Evolutionary conservation across 2,888 invertebrate species (phyloP).

Genomic region (Eupithecia pulchellata): DNA sequence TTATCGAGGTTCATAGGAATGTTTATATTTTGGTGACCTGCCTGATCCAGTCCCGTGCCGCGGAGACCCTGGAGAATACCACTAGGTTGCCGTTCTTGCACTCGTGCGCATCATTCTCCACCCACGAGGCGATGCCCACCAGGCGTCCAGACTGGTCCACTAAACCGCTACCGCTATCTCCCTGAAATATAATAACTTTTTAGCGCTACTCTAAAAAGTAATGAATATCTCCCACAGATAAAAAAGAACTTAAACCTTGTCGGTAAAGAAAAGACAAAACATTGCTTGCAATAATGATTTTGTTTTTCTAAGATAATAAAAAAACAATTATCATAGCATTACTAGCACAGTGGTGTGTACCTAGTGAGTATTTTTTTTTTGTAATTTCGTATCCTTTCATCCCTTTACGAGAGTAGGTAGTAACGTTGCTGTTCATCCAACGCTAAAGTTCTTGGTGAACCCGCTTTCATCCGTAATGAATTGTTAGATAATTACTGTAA

Average conservation of each 20-base stretch:
- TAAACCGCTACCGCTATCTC: constrained; percentile 81
- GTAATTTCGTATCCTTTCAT: too few species aligned
- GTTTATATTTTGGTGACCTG: constrained; percentile 62
- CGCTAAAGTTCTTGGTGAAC: too few species aligned
- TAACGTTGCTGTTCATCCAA: too few species aligned
- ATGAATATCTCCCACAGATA: too few species aligned
- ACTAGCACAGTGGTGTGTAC: too few species aligned
- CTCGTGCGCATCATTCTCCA: constrained; percentile 69
- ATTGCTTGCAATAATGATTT: not conserved
- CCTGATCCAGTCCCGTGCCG: constrained; percentile 70
- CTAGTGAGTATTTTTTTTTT: too few species aligned
- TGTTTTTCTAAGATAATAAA: too few species aligned
- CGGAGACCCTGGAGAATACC: constrained; percentile 69
- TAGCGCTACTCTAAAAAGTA: not conserved
- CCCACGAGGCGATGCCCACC: constrained; percentile 78
- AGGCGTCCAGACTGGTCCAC: constrained; percentile 62
- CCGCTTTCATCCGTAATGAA: too few species aligned
- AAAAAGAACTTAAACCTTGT: too few species aligned
- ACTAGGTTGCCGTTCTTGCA: constrained; percentile 71
- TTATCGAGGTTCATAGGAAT: not conserved
- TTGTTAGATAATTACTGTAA: too few species aligned
- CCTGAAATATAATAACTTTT: constrained; percentile 55
- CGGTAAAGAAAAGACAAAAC: not conserved
- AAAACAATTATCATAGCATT: too few species aligned
- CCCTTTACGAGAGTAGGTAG: too few species aligned